phyloP scores from a whole-genome alignment of 1,140 invertebrate genomes.

The Drosophila asahinai region DNA sequence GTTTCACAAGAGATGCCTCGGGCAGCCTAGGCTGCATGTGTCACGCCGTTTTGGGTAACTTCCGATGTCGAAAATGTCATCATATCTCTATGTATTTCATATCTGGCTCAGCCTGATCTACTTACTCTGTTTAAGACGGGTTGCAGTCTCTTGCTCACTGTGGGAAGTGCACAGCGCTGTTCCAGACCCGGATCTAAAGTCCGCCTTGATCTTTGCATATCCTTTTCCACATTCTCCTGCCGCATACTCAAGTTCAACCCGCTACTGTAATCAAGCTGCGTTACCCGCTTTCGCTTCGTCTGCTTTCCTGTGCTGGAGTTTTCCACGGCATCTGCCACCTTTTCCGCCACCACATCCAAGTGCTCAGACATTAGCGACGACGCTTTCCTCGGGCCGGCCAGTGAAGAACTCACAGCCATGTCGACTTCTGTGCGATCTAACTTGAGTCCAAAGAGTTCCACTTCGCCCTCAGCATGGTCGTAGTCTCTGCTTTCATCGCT shows the following conservation, averaged over 20 bases:
- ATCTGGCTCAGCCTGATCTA: not conserved
- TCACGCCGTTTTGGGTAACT: conserved; percentile 31
- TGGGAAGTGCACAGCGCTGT: conserved; percentile 87
- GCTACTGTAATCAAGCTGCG: conserved; percentile 86
- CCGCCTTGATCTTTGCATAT: conserved; percentile 88
- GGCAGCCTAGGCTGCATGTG: conserved; percentile 37
- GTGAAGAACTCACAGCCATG: conserved; percentile 16
- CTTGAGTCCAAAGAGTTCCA: conserved; percentile 68
- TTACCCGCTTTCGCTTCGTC: conserved; percentile 69
- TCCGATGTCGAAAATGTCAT: conserved; percentile 84
- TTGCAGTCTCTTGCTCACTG: conserved; percentile 87
- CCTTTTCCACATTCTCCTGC: conserved; percentile 86
- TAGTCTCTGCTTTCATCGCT: not conserved
- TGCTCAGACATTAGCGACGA: not conserved
- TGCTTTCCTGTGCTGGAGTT: not conserved
- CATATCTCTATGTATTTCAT: conserved; percentile 7
- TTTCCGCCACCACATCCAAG: not conserved
- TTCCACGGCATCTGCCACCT: conserved; percentile 7
- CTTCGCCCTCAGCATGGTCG: conserved; percentile 32
- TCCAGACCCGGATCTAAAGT: conserved; percentile 88
- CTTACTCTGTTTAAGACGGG: conserved; percentile 88
- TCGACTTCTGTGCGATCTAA: conserved; percentile 43
- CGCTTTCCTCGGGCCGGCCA: not conserved
- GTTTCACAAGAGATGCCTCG: conserved; percentile 37
- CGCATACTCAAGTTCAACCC: conserved; percentile 74